Evolutionary conservation across 2,797 vertebrate genomes (phyloP), one percentile per base, ranked within the genome.

Genomic region (Chaetodon trifasciatus): DNA sequence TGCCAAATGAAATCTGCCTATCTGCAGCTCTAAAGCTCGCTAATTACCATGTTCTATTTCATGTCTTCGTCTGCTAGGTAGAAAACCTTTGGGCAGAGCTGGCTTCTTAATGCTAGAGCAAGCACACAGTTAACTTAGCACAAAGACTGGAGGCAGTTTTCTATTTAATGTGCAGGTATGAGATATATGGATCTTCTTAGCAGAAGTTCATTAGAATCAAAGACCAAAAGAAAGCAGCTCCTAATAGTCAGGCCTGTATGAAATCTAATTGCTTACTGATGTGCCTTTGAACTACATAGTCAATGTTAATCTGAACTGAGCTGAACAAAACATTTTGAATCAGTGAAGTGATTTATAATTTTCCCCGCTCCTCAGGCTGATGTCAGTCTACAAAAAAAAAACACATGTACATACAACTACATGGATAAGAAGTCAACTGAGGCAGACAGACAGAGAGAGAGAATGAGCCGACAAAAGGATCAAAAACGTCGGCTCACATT

Each of bases 401-500:
- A 24, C 6, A 68, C 24, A 75, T 28, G 23, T 53, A 44, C 37
- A 57, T 10, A 17, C 21, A 24, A 28, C 63, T 28, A 19, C 15
- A 16, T 50, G 23, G 63, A 39, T 56, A 42, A 52, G 19, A 72
- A 35, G 39, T 46, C 37, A 67, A 50, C 19, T 67, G 66, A 74
- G 37, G 76, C 52, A 71, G 74, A 65, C 28, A 81, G 56, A 72
- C 49, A 63, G 60, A 65, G 23, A 79, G 56, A 72, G 49, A 66
- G 60, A 61, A 76, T 50, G 60, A 83, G 76, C 70, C 16, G 24
- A 79, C 78, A 79, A 80, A 78, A 84, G 81, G 79, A 78, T 88
- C 40, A 84, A 76, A 86, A 74, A 70, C 7, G 64, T 88, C 74
- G 42, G 76, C 64, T 83, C 84, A 49, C 58, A 74, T 87, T 81